phyloP scores from a whole-genome alignment of 1,140 invertebrate genomes.

The Drosophila triauraria region DNA sequence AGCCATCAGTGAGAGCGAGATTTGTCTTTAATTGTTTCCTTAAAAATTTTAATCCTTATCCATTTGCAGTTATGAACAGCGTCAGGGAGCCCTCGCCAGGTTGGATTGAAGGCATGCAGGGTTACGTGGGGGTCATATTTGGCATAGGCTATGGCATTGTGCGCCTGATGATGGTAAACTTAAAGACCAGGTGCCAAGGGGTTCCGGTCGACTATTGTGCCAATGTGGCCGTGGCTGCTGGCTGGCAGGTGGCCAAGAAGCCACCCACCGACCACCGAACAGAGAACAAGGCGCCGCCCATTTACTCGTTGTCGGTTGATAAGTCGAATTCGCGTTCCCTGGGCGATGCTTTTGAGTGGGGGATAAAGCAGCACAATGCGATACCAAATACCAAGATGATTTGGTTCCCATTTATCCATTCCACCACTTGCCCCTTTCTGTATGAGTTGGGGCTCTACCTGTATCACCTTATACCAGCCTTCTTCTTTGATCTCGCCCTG shows the following conservation, averaged over 20 bases:
- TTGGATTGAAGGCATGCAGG: conserved; percentile 96
- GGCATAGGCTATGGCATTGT: conserved; percentile 90
- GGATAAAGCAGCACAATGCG: conserved; percentile 41
- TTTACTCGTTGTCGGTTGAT: conserved; percentile 89
- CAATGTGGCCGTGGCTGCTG: conserved; percentile 90
- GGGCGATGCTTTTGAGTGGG: conserved; percentile 85
- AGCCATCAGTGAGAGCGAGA: conserved; percentile 90
- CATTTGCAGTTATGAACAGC: conserved; percentile 89
- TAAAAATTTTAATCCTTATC: too few species aligned
- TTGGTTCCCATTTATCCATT: conserved; percentile 85
- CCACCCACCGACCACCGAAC: background rate
- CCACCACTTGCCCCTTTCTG: conserved; percentile 75
- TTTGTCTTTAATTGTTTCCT: conserved; percentile 76
- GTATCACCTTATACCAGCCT: conserved; percentile 87
- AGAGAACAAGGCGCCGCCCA: conserved; percentile 76
- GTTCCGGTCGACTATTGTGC: conserved; percentile 93
- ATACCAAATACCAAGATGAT: conserved; percentile 79
- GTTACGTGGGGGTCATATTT: conserved; percentile 90
- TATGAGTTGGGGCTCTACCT: conserved; percentile 85
- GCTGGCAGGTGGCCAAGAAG: conserved; percentile 87
- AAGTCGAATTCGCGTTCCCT: conserved; percentile 87
- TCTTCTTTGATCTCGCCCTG: conserved; percentile 86
- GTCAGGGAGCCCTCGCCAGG: conserved; percentile 90
- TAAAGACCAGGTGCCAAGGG: conserved; percentile 85
- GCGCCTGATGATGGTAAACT: conserved; percentile 87